Evolutionary conservation across 1,140 invertebrate genomes (phyloP).

Genomic region (Aricia agestis): DNA sequence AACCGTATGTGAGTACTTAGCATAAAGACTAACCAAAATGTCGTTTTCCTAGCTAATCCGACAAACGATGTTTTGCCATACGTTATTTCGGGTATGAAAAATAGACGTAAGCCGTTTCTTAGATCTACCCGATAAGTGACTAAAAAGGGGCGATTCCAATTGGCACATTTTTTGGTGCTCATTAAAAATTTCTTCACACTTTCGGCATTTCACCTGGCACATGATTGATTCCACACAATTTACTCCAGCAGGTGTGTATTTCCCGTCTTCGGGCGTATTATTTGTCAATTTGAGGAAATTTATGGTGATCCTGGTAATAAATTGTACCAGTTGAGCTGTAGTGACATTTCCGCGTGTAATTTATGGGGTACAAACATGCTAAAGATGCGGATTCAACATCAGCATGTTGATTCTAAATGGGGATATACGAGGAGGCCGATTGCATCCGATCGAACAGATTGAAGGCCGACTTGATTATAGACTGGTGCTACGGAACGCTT

Average conservation of each 20-base stretch:
- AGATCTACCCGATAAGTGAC: not conserved
- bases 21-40: too few species aligned
- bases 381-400: not conserved
- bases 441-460: too few species aligned
- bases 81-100: not conserved
- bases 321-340: slow-evolving; percentile 4
- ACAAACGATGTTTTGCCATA: not conserved
- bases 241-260: not conserved
- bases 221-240: slow-evolving; percentile 6
- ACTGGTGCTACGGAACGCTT: too few species aligned
- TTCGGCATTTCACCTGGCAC: slow-evolving; percentile 4
- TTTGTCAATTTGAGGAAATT: slow-evolving; percentile 12
- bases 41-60: not conserved
- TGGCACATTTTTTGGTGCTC: not conserved
- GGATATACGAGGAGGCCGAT: too few species aligned
- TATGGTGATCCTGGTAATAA: slow-evolving; percentile 8
- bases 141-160: not conserved
- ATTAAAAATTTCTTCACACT: not conserved
- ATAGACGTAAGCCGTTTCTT: too few species aligned
- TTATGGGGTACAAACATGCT: not conserved
- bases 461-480: too few species aligned
- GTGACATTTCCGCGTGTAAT: not conserved
- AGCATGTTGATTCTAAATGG: not conserved
- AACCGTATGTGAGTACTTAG: too few species aligned
- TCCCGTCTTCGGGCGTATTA: not conserved